Evolutionary conservation across 2,888 invertebrate genomes (phyloP).

Genomic region (Nomada ferruginata): DNA sequence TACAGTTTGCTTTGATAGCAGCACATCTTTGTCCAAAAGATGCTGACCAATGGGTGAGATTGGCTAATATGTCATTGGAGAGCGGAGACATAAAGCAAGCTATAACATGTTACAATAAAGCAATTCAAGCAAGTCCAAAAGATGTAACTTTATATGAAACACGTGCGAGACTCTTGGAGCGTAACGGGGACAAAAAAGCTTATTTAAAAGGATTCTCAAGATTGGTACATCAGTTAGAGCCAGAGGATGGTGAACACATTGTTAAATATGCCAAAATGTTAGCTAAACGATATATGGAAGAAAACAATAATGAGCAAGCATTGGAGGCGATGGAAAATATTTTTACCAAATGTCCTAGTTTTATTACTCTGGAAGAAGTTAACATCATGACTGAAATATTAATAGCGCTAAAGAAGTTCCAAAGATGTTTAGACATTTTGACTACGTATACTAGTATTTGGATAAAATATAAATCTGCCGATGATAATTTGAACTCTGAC

Average conservation of each 20-base stretch:
- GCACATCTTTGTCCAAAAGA: conserved; percentile 93
- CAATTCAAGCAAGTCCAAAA: conserved; percentile 89
- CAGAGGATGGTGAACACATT: conserved; percentile 87
- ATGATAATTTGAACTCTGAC: not conserved
- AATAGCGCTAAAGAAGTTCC: conserved; percentile 89
- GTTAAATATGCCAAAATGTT: conserved; percentile 90
- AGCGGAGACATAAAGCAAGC: conserved; percentile 91
- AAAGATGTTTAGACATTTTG: conserved; percentile 90
- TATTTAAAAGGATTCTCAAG: conserved; percentile 90
- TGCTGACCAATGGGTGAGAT: conserved; percentile 93
- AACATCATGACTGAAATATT: conserved; percentile 94
- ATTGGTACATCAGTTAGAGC: conserved; percentile 88
- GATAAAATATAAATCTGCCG: conserved; percentile 82
- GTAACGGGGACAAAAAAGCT: conserved; percentile 87
- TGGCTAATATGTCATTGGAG: conserved; percentile 91
- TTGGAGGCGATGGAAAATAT: conserved; percentile 91
- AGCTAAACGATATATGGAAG: conserved; percentile 90
- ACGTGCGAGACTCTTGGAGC: conserved; percentile 89
- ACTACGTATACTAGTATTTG: conserved; percentile 89
- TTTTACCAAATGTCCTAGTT: conserved; percentile 89
- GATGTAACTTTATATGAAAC: conserved; percentile 90
- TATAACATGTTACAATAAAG: conserved; percentile 92
- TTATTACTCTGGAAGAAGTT: conserved; percentile 91
- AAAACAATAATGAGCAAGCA: conserved; percentile 90
- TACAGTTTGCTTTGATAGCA: conserved; percentile 93